phyloP scores from a whole-genome alignment of 2,113 vertebrate species.

The Proteles cristata region DNA sequence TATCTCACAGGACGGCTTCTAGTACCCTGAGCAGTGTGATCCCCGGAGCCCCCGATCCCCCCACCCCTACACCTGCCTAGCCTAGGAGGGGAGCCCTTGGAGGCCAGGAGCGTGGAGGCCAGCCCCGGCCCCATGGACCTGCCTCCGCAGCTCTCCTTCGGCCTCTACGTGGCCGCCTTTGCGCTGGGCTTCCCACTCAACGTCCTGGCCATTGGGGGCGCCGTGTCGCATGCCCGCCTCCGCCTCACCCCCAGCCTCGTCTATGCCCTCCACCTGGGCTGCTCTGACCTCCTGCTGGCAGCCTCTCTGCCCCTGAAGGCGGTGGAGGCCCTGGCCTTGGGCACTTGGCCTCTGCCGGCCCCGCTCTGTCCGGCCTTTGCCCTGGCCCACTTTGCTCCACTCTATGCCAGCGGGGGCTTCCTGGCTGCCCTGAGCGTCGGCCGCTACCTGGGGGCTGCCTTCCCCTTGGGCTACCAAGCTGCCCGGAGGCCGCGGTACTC shows the following conservation, averaged over 20 bases:
- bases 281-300: slow-evolving; percentile 72
- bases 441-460: slow-evolving; percentile 77
- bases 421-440: slow-evolving; percentile 69
- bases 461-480: slow-evolving; percentile 77
- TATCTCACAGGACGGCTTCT: background rate
- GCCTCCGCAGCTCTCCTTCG: slow-evolving; percentile 66
- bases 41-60: background rate
- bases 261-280: slow-evolving; percentile 73
- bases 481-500: slow-evolving; percentile 73
- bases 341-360: slow-evolving; percentile 61
- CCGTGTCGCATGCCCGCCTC: background rate
- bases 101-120: fast-evolving
- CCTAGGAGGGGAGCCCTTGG: background rate
- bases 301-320: slow-evolving; percentile 75
- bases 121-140: slow-evolving; percentile 57
- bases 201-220: slow-evolving; percentile 10
- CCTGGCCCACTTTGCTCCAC: slow-evolving; percentile 56
- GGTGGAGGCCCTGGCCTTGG: slow-evolving; percentile 64
- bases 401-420: slow-evolving; percentile 50
- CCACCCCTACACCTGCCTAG: background rate
- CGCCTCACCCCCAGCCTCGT: slow-evolving; percentile 78
- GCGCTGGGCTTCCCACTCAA: slow-evolving; percentile 75
- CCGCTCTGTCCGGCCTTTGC: slow-evolving; percentile 46
- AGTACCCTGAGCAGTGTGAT: background rate
- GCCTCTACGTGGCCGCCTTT: slow-evolving; percentile 67